Conservation (phyloP, 2,113 vertebrate species). For the Stegostoma tigrinum region DNA sequence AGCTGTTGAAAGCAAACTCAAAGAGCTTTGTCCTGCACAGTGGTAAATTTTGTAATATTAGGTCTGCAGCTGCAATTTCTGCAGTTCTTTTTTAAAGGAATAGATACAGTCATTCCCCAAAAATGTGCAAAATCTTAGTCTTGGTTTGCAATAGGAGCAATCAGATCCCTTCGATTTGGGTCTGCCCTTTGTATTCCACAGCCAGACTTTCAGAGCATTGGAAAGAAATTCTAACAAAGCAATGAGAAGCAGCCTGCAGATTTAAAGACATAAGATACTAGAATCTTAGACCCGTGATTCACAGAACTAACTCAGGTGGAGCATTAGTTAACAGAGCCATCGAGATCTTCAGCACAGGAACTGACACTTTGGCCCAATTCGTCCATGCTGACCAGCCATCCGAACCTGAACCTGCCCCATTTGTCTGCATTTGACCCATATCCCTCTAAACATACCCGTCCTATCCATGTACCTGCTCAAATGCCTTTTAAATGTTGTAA, state of each 20-base stretch:
- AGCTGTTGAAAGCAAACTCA: neutral
- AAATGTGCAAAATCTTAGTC: neutral
- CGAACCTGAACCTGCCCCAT: no score
- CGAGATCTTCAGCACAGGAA: no score
- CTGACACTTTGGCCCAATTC: no score
- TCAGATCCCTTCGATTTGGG: neutral
- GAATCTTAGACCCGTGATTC: neutral
- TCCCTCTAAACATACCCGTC: no score
- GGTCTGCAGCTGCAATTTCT: neutral
- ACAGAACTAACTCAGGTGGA: neutral
- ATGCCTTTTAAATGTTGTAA: no score
- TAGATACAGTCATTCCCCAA: neutral
- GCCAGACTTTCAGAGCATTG: neutral
- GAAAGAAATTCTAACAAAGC: neutral
- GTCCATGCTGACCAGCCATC: no score
- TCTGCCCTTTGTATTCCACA: neutral
- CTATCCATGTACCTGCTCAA: no score
- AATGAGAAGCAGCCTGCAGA: neutral
- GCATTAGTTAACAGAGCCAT: neutral
- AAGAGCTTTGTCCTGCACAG: neutral
- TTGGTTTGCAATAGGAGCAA: neutral
- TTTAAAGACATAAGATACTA: neutral
- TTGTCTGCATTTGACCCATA: no score
- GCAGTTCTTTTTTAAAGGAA: neutral
- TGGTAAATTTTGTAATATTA: neutral